These are phyloP conservation scores for Thereuonema tuberculata DNA, from an alignment of 1,140 invertebrate genomes.

Conservation along the genomic window DNA sequence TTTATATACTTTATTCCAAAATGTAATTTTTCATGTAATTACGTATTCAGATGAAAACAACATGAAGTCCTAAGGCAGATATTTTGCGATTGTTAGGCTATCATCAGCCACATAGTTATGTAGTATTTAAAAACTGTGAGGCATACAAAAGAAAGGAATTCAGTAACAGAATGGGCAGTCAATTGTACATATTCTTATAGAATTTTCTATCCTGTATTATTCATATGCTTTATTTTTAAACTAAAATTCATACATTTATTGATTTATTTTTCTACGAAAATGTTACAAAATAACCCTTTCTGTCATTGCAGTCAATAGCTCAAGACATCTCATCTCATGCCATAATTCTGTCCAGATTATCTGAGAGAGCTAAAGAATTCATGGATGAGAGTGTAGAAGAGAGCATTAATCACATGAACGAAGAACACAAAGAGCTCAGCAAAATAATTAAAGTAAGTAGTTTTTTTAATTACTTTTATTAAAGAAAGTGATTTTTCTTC, in stretches of 20 bases:
- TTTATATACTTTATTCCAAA: too few relatives aligned
- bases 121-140: too few relatives aligned
- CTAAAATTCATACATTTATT: not conserved
- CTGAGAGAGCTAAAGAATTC: slow-evolving; percentile 54
- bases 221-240: not conserved
- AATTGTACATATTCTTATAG: too few relatives aligned
- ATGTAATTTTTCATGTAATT: too few relatives aligned
- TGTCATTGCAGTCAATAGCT: not conserved
- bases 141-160: too few relatives aligned
- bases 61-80: too few relatives aligned
- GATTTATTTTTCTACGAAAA: not conserved
- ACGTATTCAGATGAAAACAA: too few relatives aligned
- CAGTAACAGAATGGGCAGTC: too few relatives aligned
- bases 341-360: slow-evolving; percentile 57
- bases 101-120: too few relatives aligned
- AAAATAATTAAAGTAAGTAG: slow-evolving; percentile 38
- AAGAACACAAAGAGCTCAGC: slow-evolving; percentile 50
- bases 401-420: slow-evolving; percentile 50
- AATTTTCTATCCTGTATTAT: too few relatives aligned
- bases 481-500: not conserved
- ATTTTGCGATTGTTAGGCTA: too few relatives aligned
- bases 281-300: too few relatives aligned
- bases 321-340: slow-evolving; percentile 72
- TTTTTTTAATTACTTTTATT: not conserved
- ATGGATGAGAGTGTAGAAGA: slow-evolving; percentile 52